phyloP scores from a whole-genome alignment of 2,888 invertebrate genomes.

The Chymomyza caudatula region DNA sequence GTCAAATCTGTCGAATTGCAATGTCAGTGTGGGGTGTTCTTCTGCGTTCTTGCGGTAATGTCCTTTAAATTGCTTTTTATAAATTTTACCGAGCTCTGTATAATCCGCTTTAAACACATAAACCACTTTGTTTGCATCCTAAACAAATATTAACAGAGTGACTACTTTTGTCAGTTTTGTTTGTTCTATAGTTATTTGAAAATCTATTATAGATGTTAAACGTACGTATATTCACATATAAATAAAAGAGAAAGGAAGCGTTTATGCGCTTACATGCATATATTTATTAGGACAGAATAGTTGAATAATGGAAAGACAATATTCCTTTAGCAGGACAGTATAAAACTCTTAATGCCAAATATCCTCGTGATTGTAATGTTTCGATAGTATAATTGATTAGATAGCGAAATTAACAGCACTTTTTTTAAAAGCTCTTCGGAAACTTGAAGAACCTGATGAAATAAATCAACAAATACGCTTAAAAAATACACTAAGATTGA shows the following conservation, averaged over 20 bases:
- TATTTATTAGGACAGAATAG: too few relatives aligned
- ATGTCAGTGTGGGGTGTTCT: neutral
- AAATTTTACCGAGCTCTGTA: neutral
- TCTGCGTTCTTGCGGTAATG: neutral
- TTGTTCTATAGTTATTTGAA: conserved; percentile 54
- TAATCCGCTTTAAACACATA: neutral
- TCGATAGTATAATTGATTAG: too few relatives aligned
- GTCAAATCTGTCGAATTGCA: neutral
- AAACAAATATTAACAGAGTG: conserved; percentile 57
- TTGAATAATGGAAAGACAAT: too few relatives aligned
- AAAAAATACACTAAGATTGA: too few relatives aligned
- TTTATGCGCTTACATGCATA: neutral
- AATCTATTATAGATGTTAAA: conserved; percentile 61
- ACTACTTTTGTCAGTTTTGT: conserved; percentile 32
- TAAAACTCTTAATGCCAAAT: too few relatives aligned
- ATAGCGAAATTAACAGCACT: too few relatives aligned
- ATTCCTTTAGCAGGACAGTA: too few relatives aligned
- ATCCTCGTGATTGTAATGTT: too few relatives aligned
- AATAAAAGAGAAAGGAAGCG: neutral
- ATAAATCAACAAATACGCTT: too few relatives aligned
- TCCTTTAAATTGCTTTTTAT: neutral
- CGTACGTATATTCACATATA: conserved; percentile 51
- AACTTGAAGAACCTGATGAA: too few relatives aligned
- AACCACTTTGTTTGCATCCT: conserved; percentile 35
- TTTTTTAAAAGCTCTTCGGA: too few relatives aligned